A percentile compares a stretch with the other conserved stretches of the same genome.
phyloP scores from a whole-genome alignment of 2,888 invertebrate species.

The Phortica okadai region DNA sequence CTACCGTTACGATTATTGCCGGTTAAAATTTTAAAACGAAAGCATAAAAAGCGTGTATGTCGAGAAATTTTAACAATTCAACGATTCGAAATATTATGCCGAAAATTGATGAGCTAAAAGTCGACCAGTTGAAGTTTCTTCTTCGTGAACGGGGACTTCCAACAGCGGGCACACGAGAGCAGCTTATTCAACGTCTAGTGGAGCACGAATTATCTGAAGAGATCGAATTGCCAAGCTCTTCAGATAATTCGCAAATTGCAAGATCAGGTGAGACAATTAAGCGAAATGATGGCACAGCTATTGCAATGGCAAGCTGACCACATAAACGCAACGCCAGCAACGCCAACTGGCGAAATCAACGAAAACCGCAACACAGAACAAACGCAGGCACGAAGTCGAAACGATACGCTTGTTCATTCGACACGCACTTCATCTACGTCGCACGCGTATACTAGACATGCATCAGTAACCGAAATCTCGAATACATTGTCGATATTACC shows the following conservation, averaged over 20 bases:
- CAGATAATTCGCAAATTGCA: not conserved
- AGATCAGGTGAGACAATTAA: not conserved
- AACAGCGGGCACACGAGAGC: too few relatives aligned
- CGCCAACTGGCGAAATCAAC: not conserved
- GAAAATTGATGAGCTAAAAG: too few relatives aligned
- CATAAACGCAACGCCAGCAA: slow-evolving; percentile 7
- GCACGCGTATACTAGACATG: too few relatives aligned
- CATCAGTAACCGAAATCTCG: not conserved
- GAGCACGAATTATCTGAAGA: not conserved
- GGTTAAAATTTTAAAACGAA: too few relatives aligned
- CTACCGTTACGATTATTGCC: too few relatives aligned
- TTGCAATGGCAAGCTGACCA: not conserved
- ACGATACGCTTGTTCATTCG: not conserved
- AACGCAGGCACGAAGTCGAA: not conserved
- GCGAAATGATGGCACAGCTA: not conserved
- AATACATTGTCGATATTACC: not conserved
- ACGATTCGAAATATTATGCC: too few relatives aligned
- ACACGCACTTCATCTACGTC: not conserved
- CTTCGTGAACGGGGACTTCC: too few relatives aligned
- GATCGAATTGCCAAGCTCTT: slow-evolving; percentile 2
- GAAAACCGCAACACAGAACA: not conserved
- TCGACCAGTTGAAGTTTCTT: too few relatives aligned
- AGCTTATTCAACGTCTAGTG: slow-evolving; percentile 1
- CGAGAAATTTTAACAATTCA: too few relatives aligned
- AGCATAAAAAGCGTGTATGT: too few relatives aligned